Evolutionary conservation across 2,888 invertebrate genomes (phyloP).

Genomic region (Andricus quercusramuli): DNA sequence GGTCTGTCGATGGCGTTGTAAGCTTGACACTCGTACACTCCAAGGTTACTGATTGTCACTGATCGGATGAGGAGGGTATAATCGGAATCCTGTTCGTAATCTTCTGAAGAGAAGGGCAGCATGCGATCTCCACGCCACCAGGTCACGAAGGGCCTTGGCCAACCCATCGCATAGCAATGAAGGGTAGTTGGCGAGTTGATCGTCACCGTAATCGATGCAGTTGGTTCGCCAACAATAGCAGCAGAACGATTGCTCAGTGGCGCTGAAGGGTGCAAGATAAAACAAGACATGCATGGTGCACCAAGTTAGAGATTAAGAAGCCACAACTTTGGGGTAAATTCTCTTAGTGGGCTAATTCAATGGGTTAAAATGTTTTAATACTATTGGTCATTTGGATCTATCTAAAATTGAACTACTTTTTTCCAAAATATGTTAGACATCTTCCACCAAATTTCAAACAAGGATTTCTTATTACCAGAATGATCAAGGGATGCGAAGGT

Average conservation of each 20-base stretch:
- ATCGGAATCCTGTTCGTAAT: conserved; percentile 87
- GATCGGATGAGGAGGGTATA: conserved; percentile 87
- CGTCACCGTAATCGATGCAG: conserved; percentile 84
- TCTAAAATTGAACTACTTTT: neutral
- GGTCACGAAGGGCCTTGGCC: conserved; percentile 88
- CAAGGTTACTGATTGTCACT: conserved; percentile 87
- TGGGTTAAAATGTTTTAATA: neutral
- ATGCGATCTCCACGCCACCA: conserved; percentile 91
- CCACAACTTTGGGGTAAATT: neutral
- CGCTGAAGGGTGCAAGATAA: conserved; percentile 78
- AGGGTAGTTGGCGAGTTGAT: conserved; percentile 86
- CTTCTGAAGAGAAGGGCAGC: conserved; percentile 85
- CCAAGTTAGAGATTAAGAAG: conserved; percentile 16
- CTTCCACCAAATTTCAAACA: neutral
- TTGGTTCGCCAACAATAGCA: conserved; percentile 85
- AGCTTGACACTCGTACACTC: conserved; percentile 93
- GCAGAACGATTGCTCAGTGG: conserved; percentile 81
- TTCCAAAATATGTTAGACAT: neutral
- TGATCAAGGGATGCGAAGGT: neutral
- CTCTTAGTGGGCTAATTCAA: neutral
- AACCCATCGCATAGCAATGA: conserved; percentile 90
- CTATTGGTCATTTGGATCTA: neutral
- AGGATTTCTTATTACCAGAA: neutral
- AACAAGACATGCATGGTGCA: conserved; percentile 49
- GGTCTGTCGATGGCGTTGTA: conserved; percentile 90